phyloP scores from a whole-genome alignment of 2,888 invertebrate species.

The Platycheirus rosarum region DNA sequence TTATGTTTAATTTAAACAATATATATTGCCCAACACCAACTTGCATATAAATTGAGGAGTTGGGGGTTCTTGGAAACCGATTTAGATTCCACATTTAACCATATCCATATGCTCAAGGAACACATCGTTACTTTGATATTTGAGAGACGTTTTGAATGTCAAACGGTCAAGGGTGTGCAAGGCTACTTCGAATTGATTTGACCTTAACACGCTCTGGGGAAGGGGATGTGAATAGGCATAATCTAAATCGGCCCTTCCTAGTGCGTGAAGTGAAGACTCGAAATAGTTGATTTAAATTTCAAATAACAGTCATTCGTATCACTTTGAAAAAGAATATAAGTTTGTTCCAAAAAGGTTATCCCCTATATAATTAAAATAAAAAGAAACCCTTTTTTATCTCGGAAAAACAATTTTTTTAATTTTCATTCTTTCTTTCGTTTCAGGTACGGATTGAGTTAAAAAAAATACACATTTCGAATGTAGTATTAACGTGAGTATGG shows the following conservation, averaged over 20 bases:
- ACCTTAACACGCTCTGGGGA: constrained; percentile 10
- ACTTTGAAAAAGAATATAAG: too few relatives aligned
- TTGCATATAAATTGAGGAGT: background rate
- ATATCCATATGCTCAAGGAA: background rate
- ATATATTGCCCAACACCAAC: constrained; percentile 31
- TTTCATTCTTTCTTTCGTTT: constrained; percentile 34
- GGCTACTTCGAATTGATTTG: constrained; percentile 12
- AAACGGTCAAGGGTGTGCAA: constrained; percentile 55
- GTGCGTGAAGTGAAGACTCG: background rate
- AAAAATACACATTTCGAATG: background rate
- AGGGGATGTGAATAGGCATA: too few relatives aligned
- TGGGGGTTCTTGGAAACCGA: constrained; percentile 38
- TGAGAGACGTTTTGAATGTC: constrained; percentile 40
- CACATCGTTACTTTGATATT: constrained; percentile 18
- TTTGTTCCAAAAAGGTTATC: too few relatives aligned
- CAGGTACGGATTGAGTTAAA: constrained; percentile 32
- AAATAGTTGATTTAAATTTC: constrained; percentile 23
- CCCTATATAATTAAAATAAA: constrained; percentile 3
- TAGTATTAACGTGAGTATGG: background rate
- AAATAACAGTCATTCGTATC: constrained; percentile 9
- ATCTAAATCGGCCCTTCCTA: background rate
- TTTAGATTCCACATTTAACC: constrained; percentile 31
- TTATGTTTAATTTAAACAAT: constrained; percentile 42
- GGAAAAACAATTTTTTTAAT: too few relatives aligned
- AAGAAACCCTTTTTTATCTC: constrained; percentile 25